These are phyloP conservation scores for Clepsis dumicolana DNA, from an alignment of 2,888 invertebrate species.

Conservation along the genomic window DNA sequence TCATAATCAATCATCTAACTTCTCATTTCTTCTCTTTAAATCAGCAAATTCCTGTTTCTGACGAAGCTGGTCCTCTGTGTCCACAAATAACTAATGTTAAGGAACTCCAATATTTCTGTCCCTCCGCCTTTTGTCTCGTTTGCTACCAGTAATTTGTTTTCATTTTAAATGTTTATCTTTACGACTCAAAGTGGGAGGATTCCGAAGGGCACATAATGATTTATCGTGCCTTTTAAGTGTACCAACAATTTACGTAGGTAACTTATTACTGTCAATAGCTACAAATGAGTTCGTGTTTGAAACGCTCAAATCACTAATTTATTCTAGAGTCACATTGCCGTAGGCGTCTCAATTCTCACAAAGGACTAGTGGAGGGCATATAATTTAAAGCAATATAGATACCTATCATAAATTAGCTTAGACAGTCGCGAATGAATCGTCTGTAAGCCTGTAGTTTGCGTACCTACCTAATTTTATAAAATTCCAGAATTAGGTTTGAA, in stretches of 20 bases:
- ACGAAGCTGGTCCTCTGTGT: neutral
- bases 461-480: too few relatives aligned
- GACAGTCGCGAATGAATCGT: too few relatives aligned
- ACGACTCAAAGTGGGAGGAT: conserved; percentile 32
- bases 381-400: neutral
- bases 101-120: conserved; percentile 5
- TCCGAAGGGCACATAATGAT: conserved; percentile 34
- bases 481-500: too few relatives aligned
- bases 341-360: neutral
- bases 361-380: neutral
- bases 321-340: neutral
- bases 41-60: neutral
- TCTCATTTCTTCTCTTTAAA: neutral
- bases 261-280: conserved; percentile 4
- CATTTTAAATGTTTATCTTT: conserved; percentile 40
- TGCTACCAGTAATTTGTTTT: conserved; percentile 28
- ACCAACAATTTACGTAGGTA: conserved; percentile 8
- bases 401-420: neutral
- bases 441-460: too few relatives aligned
- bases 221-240: conserved; percentile 29
- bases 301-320: neutral
- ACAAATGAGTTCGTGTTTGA: neutral
- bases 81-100: neutral
- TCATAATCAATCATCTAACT: neutral
- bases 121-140: conserved; percentile 23